These are phyloP conservation scores for Heliocidaris erythrogramma DNA, from an alignment of 35 echinoderm and acorn worm genomes.

Conservation along the genomic window DNA sequence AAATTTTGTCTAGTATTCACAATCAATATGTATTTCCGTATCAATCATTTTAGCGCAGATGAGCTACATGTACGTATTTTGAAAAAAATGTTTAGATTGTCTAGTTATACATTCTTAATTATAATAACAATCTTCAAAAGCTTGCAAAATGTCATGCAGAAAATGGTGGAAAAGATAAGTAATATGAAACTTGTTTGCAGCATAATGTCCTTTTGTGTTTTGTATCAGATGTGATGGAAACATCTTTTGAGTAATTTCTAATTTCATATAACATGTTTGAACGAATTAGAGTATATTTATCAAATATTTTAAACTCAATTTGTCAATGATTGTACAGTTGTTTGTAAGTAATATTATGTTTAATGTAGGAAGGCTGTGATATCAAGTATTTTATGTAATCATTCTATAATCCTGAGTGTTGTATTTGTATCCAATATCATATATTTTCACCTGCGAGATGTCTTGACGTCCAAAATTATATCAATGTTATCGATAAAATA, in stretches of 20 bases:
- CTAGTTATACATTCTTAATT: not conserved
- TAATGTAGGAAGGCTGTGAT: not conserved
- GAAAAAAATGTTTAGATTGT: too few relatives aligned
- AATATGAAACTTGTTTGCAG: not conserved
- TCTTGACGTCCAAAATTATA: constrained; percentile 22
- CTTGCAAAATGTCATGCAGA: not conserved
- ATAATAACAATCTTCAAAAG: not conserved
- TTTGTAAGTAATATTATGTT: not conserved
- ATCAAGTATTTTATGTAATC: constrained; percentile 33
- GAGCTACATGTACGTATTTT: too few relatives aligned
- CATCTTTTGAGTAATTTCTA: not conserved
- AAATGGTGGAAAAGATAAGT: not conserved
- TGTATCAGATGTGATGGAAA: not conserved
- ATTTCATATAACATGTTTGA: not conserved
- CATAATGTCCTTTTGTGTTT: not conserved
- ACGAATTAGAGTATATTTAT: not conserved
- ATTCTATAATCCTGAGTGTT: constrained; percentile 17
- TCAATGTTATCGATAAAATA: constrained; percentile 18
- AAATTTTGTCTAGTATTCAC: too few relatives aligned
- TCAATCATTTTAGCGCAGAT: too few relatives aligned
- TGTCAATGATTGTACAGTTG: not conserved
- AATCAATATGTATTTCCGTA: too few relatives aligned
- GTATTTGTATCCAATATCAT: constrained; percentile 37
- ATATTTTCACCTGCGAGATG: constrained; percentile 42
- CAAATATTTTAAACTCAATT: not conserved